phyloP scores from a whole-genome alignment of 2,113 vertebrate species.

The Sprattus sprattus region DNA sequence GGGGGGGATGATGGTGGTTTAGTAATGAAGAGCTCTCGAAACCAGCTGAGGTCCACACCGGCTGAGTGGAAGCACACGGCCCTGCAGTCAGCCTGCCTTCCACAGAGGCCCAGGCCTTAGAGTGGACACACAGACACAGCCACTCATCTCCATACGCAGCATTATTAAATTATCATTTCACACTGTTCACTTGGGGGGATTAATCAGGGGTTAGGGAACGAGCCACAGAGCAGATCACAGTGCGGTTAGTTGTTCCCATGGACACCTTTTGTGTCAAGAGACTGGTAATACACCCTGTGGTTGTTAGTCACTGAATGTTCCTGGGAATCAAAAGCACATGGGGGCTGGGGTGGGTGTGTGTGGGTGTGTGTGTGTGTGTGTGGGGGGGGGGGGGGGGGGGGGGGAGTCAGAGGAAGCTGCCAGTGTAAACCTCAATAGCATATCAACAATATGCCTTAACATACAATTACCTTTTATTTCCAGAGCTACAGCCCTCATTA shows the following conservation, averaged over 20 bases:
- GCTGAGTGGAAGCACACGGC: background rate
- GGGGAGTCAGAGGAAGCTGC: background rate
- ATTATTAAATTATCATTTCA: background rate
- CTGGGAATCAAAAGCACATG: background rate
- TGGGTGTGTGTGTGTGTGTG: too few relatives aligned
- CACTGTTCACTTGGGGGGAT: background rate
- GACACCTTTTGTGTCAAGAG: background rate
- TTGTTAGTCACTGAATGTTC: background rate
- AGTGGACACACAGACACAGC: background rate
- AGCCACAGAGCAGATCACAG: background rate
- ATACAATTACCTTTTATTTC: background rate
- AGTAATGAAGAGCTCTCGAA: slow-evolving; percentile 41
- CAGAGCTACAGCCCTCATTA: background rate
- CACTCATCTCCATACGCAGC: background rate
- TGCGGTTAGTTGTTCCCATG: background rate
- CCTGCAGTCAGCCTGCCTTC: background rate
- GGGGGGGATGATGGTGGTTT: background rate
- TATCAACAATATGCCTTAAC: background rate
- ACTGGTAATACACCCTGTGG: background rate
- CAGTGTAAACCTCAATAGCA: background rate
- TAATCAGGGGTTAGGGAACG: background rate
- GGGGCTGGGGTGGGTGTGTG: too few relatives aligned
- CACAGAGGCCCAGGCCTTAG: background rate
- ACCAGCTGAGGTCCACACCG: slow-evolving; percentile 6
- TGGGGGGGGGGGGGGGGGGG: background rate